These are phyloP conservation scores for Tragelaphus imberbis DNA, from an alignment of 2,113 vertebrate genomes.

Conservation along the genomic window DNA sequence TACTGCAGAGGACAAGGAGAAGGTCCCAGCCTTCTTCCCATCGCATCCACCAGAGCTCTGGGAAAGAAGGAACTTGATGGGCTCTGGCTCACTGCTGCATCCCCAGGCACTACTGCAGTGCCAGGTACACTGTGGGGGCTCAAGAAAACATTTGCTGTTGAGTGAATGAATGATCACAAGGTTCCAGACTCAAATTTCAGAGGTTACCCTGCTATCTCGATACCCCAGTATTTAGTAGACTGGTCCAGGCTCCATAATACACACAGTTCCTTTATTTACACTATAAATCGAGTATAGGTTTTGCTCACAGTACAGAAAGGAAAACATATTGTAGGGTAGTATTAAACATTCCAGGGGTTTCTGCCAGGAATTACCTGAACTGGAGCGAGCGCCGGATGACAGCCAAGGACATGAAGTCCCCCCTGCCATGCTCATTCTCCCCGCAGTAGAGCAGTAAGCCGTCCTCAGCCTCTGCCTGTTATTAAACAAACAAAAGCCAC, in stretches of 20 bases:
- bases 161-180: not conserved
- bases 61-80: not conserved
- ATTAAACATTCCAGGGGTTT: not conserved
- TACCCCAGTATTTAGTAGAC: not conserved
- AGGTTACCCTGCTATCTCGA: not conserved
- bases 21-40: not conserved
- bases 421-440: conserved; percentile 90
- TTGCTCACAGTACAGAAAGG: not conserved
- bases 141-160: not conserved
- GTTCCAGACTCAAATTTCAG: not conserved
- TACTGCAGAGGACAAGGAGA: not conserved
- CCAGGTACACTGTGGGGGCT: not conserved
- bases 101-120: not conserved
- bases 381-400: conserved; percentile 87
- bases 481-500: conserved; percentile 47
- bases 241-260: not conserved
- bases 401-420: conserved; percentile 92
- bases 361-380: conserved; percentile 85
- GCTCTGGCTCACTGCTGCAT: not conserved
- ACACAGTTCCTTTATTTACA: not conserved
- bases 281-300: not conserved
- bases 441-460: conserved; percentile 95
- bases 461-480: conserved; percentile 89
- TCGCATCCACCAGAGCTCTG: not conserved
- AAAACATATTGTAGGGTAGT: not conserved